Evolutionary conservation across 92 coral and sea anemone species (phyloP), one percentile per base, ranked within the genome.

Genomic region (Epizoanthus ramosus): DNA sequence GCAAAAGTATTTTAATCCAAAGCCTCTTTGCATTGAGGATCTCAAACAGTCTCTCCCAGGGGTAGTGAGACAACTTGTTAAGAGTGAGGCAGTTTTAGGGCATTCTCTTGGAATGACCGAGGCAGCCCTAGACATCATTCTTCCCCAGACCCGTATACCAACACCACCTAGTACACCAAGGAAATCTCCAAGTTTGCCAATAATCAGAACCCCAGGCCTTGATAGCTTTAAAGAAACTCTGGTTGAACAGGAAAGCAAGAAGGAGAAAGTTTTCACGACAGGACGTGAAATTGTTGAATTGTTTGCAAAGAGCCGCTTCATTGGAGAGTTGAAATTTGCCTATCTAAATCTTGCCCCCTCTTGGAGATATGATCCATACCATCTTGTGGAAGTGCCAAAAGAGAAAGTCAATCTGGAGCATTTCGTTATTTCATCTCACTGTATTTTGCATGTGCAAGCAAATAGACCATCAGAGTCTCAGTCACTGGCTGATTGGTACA

Each of bases 361-460:
- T 54, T 72, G 58, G 64, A 85, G 90, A 4, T 94, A 94, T 92
- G 94, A 97, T 69, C 99, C 99, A 6, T 97, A 97, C 77, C 85
- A 94, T 67, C 81, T 97, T 63, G 89, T 97, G 58, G 97, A 84
- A 47, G 97, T 97, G 10, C 87, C 97, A 5, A 94, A 91, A 84
- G 92, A 94, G 22, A 92, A 88, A 74, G 90, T 90, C 21, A 90
- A 97, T 65, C 98, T 96, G 53, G 98, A 97, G 45, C 98, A 97
- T 83, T 97, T 88, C 89, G 91, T 97, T 68, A 90, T 97, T 59
- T 97, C 99, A n/a, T 90, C 99, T 7, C 93, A 97, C 81, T 91
- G 98, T 56, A 88, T 97, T 33, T 92, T 97, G 28, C 98, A 97
- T 80, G 92, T 97, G 63, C 76, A 84, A 17, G 95, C 93, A 17